These are phyloP conservation scores for Panorpa germanica DNA, from an alignment of 2,888 invertebrate genomes.

Conservation along the genomic window DNA sequence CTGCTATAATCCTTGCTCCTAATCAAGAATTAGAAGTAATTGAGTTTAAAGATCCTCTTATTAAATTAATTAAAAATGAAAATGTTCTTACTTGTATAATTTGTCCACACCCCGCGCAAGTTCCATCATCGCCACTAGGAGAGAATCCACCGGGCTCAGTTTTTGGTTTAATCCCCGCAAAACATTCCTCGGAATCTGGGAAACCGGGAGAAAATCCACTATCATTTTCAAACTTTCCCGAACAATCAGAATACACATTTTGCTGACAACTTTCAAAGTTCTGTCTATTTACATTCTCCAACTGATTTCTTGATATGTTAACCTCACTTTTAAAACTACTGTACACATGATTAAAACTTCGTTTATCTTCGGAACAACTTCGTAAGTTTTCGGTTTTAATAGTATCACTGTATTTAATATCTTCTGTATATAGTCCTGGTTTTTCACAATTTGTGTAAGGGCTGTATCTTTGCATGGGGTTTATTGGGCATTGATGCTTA, in stretches of 20 bases:
- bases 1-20: too few relatives aligned
- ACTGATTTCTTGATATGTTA: slow-evolving; percentile 22
- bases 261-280: slow-evolving; percentile 21
- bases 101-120: slow-evolving; percentile 76
- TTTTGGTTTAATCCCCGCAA: slow-evolving; percentile 21
- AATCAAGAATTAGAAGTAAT: too few relatives aligned
- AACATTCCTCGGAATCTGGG: neutral
- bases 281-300: slow-evolving; percentile 23
- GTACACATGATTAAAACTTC: slow-evolving; percentile 16
- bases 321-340: too few relatives aligned
- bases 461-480: too few relatives aligned
- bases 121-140: slow-evolving; percentile 28
- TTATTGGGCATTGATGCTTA: too few relatives aligned
- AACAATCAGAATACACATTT: too few relatives aligned
- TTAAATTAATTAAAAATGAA: too few relatives aligned
- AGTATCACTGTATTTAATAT: too few relatives aligned
- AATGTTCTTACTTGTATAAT: slow-evolving; percentile 52
- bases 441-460: too few relatives aligned
- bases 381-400: too few relatives aligned
- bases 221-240: slow-evolving; percentile 18
- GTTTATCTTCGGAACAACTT: slow-evolving; percentile 9
- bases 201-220: slow-evolving; percentile 14
- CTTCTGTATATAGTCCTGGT: too few relatives aligned
- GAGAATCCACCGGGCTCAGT: slow-evolving; percentile 22
- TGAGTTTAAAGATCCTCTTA: too few relatives aligned